Conservation (phyloP, 2,113 vertebrate genomes). For the Petaurus breviceps region DNA sequence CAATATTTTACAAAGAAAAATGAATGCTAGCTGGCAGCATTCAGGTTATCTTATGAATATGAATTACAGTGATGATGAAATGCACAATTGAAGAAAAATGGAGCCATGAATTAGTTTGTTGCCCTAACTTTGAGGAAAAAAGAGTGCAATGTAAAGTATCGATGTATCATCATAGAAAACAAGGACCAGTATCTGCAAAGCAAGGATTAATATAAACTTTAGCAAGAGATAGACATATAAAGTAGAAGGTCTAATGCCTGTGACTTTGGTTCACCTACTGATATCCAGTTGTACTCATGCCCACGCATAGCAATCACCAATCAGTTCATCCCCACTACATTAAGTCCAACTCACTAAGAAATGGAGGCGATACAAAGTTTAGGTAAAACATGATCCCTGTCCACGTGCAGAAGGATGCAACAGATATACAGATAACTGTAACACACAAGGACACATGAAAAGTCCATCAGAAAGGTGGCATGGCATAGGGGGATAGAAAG, state of each 20-base stretch:
- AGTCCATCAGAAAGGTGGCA: neutral
- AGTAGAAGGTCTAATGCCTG: neutral
- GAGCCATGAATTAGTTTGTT: neutral
- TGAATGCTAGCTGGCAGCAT: neutral
- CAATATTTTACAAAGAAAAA: constrained; percentile 32
- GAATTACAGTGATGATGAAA: neutral
- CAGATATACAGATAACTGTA: neutral
- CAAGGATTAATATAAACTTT: constrained; percentile 1
- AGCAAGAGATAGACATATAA: neutral
- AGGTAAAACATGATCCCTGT: neutral
- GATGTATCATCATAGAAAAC: neutral
- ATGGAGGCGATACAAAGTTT: neutral
- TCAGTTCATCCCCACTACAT: neutral
- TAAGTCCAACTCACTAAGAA: neutral
- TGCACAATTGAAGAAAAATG: constrained; percentile 24
- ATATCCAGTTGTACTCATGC: neutral
- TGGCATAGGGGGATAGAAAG: neutral
- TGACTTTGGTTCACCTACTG: neutral
- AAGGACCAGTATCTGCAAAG: neutral
- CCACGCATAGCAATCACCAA: neutral
- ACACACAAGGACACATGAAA: constrained; percentile 17
- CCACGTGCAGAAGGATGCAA: neutral
- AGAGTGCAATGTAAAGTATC: neutral
- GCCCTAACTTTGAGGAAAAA: neutral
- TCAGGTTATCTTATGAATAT: neutral